phyloP scores from a whole-genome alignment of 2,113 vertebrate species.

The Muscicapa adusta region DNA sequence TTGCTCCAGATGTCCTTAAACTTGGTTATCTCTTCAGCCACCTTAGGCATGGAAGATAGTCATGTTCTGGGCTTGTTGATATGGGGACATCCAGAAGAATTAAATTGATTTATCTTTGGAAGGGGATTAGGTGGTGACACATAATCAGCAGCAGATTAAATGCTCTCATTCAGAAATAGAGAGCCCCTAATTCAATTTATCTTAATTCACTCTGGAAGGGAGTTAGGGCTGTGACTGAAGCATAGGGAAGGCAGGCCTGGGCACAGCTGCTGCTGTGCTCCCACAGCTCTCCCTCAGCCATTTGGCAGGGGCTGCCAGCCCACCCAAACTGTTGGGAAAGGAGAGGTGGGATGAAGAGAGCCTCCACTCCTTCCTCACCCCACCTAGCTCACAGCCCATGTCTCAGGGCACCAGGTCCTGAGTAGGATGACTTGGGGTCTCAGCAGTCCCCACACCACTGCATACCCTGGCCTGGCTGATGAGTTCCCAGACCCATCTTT shows the following conservation, averaged over 20 bases:
- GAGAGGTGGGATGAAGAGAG: neutral
- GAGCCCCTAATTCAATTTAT: neutral
- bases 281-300: neutral
- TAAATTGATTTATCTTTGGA: neutral
- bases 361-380: rapidly evolving
- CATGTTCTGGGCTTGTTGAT: neutral
- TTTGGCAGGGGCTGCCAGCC: neutral
- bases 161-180: neutral
- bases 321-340: neutral
- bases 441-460: neutral
- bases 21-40: neutral
- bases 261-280: neutral
- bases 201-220: neutral
- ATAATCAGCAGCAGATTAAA: neutral
- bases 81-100: neutral
- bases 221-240: neutral
- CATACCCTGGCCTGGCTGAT: neutral
- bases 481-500: neutral
- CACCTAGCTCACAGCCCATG: rapidly evolving
- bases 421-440: neutral
- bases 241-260: rapidly evolving
- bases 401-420: neutral
- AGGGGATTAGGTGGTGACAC: neutral
- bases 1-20: neutral
- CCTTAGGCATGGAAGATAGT: neutral